A percentile compares a stretch with the other conserved stretches of the same genome.
These are phyloP conservation scores for Notechis scutatus DNA, from an alignment of 2,113 vertebrate genomes.

Conservation along the genomic window DNA sequence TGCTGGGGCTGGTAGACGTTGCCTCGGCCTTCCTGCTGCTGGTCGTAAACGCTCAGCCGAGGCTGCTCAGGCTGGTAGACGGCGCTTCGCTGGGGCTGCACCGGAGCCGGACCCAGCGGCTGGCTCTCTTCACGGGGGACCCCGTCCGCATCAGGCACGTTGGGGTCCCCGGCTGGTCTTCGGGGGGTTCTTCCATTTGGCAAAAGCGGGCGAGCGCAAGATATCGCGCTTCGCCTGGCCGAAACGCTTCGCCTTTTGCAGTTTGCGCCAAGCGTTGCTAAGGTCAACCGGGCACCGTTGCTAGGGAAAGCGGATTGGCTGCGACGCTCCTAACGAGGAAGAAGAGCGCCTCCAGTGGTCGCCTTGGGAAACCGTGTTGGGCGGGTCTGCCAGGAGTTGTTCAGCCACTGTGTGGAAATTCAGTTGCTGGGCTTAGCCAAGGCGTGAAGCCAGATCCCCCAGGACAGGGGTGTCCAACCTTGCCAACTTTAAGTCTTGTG, in stretches of 20 bases:
- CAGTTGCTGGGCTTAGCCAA: neutral
- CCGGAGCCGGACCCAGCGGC: neutral
- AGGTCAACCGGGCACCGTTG: neutral
- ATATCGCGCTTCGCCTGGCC: neutral
- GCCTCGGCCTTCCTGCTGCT: neutral
- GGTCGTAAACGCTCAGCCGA: neutral
- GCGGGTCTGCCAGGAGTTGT: neutral
- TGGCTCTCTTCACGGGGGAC: neutral
- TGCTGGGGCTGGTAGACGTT: neutral
- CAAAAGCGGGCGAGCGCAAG: accelerated
- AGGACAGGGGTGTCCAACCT: too few relatives aligned
- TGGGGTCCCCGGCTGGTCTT: neutral
- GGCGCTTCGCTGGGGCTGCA: neutral
- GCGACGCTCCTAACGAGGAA: neutral
- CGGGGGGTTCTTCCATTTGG: neutral
- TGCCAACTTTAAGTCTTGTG: too few relatives aligned
- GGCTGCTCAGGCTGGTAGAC: neutral
- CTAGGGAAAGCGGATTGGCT: neutral
- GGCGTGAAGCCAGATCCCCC: neutral
- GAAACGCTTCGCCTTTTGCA: neutral
- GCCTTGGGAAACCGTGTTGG: too few relatives aligned
- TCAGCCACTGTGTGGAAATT: neutral
- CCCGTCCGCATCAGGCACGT: neutral
- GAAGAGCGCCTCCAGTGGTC: neutral
- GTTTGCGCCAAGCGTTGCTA: neutral